A percentile compares a stretch with the other conserved stretches of the same genome.
Evolutionary conservation across 2,797 vertebrate genomes (phyloP).

Genomic region (Crax fasciolata): DNA sequence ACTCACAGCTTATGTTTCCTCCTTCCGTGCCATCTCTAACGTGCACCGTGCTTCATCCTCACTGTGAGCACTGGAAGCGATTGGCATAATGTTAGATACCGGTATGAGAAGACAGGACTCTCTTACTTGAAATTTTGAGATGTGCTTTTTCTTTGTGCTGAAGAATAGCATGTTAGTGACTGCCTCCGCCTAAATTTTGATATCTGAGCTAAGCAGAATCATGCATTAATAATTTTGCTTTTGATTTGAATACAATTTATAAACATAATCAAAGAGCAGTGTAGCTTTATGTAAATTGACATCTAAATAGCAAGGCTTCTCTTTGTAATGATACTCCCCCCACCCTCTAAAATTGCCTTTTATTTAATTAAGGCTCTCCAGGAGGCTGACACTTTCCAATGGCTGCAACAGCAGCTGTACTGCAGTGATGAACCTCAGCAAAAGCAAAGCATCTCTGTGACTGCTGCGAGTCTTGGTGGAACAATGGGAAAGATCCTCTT

Average conservation of each 20-base stretch:
- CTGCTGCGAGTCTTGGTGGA: constrained; percentile 29
- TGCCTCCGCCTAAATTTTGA: neutral
- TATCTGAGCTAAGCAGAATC: neutral
- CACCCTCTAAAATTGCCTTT: constrained; percentile 61
- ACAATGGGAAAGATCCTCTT: constrained; percentile 37
- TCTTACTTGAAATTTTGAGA: neutral
- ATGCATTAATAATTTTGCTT: neutral
- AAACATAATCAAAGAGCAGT: constrained; percentile 21
- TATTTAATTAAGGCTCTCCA: constrained; percentile 72
- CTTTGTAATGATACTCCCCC: constrained; percentile 3
- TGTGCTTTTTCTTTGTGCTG: neutral
- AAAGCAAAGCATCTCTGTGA: constrained; percentile 24
- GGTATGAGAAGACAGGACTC: neutral
- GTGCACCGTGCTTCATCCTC: neutral
- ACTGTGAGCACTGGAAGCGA: neutral
- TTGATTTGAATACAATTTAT: constrained; percentile 2
- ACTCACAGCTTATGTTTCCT: neutral
- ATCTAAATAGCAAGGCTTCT: constrained; percentile 26
- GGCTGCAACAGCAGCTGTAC: constrained; percentile 58
- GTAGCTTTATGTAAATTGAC: neutral
- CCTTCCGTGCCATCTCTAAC: accelerated
- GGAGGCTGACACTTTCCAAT: constrained; percentile 44
- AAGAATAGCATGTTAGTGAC: neutral
- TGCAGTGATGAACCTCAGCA: constrained; percentile 38
- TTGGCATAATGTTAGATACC: accelerated